Conservation (phyloP, 1,140 invertebrate species). For the Reticulitermes speratus region DNA sequence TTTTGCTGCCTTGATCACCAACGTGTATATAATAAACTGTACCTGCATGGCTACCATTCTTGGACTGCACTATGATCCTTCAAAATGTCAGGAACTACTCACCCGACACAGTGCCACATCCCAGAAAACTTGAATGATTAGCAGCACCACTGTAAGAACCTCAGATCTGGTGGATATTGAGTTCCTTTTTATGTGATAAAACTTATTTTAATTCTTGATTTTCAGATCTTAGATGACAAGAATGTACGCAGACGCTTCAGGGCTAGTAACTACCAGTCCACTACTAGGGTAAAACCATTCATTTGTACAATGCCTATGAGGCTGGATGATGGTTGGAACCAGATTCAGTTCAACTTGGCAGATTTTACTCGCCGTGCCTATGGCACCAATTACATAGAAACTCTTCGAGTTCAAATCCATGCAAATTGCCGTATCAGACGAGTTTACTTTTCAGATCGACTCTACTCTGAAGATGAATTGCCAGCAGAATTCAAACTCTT, state of each 20-base stretch:
- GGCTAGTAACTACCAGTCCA: conserved; percentile 98
- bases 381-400: conserved; percentile 99
- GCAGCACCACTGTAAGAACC: no score
- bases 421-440: conserved; percentile 97
- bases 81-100: no score
- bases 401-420: conserved; percentile 95
- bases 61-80: no score
- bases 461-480: conserved; percentile 99
- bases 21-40: no score
- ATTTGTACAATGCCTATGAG: conserved; percentile 99
- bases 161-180: no score
- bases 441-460: conserved; percentile 97
- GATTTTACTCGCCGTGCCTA: conserved; percentile 98
- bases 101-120: no score
- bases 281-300: conserved; percentile 96
- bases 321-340: conserved; percentile 98
- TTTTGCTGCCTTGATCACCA: no score
- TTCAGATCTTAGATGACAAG: conserved; percentile 94
- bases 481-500: conserved; percentile 99
- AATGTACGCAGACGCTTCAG: conserved; percentile 93
- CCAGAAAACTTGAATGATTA: no score
- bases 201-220: conserved; percentile 36
- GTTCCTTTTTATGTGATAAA: no score
- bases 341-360: conserved; percentile 97
- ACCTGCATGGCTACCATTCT: no score